These are phyloP conservation scores for Limnephilus rhombicus DNA, from an alignment of 2,888 invertebrate species.

Conservation along the genomic window DNA sequence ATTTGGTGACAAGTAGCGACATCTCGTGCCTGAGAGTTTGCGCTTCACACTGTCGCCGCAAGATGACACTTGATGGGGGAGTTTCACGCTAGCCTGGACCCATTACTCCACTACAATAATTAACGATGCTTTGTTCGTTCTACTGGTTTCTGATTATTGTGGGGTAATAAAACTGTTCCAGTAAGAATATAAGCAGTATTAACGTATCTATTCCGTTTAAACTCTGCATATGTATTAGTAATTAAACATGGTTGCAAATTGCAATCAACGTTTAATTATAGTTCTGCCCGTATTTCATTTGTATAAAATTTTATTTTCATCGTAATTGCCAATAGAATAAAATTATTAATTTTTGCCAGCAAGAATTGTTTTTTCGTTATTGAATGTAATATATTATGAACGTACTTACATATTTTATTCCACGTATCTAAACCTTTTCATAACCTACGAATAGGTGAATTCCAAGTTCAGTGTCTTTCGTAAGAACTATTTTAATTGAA, in stretches of 20 bases:
- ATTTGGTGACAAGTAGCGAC: conserved; percentile 50
- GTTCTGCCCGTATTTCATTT: not conserved
- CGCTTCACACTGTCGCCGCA: conserved; percentile 4
- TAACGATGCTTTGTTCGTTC: not conserved
- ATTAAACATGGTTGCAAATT: no score
- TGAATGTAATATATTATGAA: not conserved
- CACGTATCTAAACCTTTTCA: no score
- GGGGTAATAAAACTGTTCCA: not conserved
- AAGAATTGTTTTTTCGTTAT: no score
- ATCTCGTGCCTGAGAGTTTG: conserved; percentile 38
- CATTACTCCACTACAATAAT: not conserved
- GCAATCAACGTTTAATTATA: not conserved
- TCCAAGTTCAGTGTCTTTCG: not conserved
- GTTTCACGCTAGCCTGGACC: not conserved
- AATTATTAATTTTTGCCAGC: not conserved
- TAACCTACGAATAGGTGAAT: no score
- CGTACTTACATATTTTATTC: no score
- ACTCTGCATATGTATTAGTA: no score
- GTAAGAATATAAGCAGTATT: not conserved
- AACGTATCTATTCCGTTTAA: not conserved
- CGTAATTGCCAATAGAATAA: not conserved
- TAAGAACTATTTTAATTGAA: not conserved
- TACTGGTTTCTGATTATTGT: not conserved
- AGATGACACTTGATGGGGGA: conserved; percentile 36
- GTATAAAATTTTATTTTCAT: no score